Evolutionary conservation across 1,140 invertebrate species (phyloP), one percentile per base, ranked within the genome.

Genomic region (Drosophila varians): DNA sequence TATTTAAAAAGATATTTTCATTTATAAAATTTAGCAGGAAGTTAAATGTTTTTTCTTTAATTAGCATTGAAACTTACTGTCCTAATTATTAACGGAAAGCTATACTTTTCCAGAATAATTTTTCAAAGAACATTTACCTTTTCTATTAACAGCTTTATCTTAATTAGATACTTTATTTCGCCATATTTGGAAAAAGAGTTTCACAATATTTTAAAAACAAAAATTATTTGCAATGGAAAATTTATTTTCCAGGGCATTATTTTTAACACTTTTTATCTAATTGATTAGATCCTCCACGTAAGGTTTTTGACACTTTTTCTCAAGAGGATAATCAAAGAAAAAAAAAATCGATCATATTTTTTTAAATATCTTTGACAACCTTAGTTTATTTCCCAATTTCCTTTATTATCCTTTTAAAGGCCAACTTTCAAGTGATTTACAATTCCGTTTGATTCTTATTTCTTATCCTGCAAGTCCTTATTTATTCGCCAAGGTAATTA

Each of bases 171-270:
- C 1, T 9, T n/a, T 36, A 45, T 58, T 58, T 62, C 26, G 7
- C n/a, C n/a, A 55, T 42, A 12, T 19, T 11, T 25, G 6, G 5
- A 25, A 11, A 11, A 9, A 11, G 14, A 58, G 9, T 62, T 58
- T 62, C 58, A 58, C 26, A 58, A 58, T 11, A 3, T 2, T 26
- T 62, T 26, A 8, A 58, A 60, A 58, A 25, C 14, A 6, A 16
- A 38, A 38, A 38, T 42, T 19, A 26, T 60, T 64, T 46, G n/a
- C 60, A 61, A 38, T 47, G 55, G 60, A 60, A 64, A 46, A 60
- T 58, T 26, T 45, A 21, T 25, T 60, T 45, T 60, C 26, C 19
- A 46, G 21, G 18, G 9, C 19, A 18, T 42, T 42, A 42, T 19
- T 8, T 25, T 58, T 62, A 45, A 9, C 38, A 18, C 19, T 25